Evolutionary conservation across 2,888 invertebrate genomes (phyloP), one percentile per base, ranked within the genome.

Genomic region (Ophion slaviceki): DNA sequence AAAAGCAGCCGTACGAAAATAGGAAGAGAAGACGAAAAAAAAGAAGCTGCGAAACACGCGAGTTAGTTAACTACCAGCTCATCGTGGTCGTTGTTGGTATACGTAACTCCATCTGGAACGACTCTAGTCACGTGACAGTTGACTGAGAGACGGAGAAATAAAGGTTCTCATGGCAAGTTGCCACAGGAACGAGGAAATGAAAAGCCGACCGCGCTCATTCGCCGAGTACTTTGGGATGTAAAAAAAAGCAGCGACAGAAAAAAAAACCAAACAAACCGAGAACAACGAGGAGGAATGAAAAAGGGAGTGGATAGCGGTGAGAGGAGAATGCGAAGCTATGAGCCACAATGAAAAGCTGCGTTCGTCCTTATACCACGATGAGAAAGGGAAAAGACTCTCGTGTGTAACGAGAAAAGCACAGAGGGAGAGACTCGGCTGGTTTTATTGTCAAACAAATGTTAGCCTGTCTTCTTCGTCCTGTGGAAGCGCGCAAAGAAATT

Each of bases 161-260:
- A 68, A 64, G 70, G 24, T 62, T 77, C 28, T 28, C 24, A 53
- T 75, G 83, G 79, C 75, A 79, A 61, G 62, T 45, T 84, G 79
- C 70, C 75, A 84, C 71, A 53, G 74, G 70, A 28, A 75, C n/a
- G 67, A 40, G n/a, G 57, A 71, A 80, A 84, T 80, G 80, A 84
- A 80, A 84, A 84, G 62, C 45, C 72, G 57, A 68, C 68, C 40
- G 40, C 62, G 71, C 57, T 75, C 57, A 40, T 7, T 66, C 36
- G 57, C 61, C 57, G 24, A 32, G 53, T 79, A 68, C 68, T 83
- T 40, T 70, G 47, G 45, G 70, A 70, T 80, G 62, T 70, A 47
- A 45, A 67, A 45, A 62, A 64, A 64, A 57, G 47, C 14, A 53
- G n/a, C 47, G 8, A 57, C 8, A 36, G 14, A 68, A 72, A 36